A percentile compares a stretch with the other conserved stretches of the same genome.
Evolutionary conservation across 2,113 vertebrate species (phyloP).

Genomic region (Pterophyllum scalare): DNA sequence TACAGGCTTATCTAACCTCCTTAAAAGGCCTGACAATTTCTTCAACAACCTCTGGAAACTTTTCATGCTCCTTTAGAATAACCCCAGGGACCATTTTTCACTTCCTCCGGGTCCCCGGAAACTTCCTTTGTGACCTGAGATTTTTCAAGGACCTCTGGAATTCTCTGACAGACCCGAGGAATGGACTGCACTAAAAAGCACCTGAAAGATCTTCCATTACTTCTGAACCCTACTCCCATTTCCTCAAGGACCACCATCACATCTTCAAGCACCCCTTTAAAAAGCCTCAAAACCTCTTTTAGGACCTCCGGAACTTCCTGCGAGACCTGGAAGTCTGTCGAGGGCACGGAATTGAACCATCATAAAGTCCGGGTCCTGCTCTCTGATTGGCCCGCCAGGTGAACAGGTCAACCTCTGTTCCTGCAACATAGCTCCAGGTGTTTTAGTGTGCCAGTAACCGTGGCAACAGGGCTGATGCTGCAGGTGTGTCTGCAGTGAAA

Average conservation of each 20-base stretch:
- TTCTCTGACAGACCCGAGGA: background rate
- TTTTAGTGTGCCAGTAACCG: constrained; percentile 27
- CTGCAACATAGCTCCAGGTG: background rate
- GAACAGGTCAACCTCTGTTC: background rate
- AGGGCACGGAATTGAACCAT: background rate
- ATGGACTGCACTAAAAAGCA: background rate
- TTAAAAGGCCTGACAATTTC: constrained; percentile 7
- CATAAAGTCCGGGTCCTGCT: background rate
- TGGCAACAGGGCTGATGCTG: constrained; percentile 35
- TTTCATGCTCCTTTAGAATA: background rate
- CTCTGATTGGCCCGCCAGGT: constrained; percentile 22
- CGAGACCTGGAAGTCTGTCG: background rate
- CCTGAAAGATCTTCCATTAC: background rate
- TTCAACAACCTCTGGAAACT: background rate
- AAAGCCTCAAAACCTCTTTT: background rate
- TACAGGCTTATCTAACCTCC: constrained; percentile 5
- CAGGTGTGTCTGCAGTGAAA: constrained; percentile 34
- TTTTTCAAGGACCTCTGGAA: background rate
- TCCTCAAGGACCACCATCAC: background rate
- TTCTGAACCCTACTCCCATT: background rate
- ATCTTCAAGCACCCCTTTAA: background rate
- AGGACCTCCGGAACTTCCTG: background rate
- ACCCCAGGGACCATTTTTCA: background rate
- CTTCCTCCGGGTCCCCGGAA: background rate
- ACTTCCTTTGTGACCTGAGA: background rate